phyloP scores from a whole-genome alignment of 2,113 vertebrate genomes.

The Calidris pygmaea region DNA sequence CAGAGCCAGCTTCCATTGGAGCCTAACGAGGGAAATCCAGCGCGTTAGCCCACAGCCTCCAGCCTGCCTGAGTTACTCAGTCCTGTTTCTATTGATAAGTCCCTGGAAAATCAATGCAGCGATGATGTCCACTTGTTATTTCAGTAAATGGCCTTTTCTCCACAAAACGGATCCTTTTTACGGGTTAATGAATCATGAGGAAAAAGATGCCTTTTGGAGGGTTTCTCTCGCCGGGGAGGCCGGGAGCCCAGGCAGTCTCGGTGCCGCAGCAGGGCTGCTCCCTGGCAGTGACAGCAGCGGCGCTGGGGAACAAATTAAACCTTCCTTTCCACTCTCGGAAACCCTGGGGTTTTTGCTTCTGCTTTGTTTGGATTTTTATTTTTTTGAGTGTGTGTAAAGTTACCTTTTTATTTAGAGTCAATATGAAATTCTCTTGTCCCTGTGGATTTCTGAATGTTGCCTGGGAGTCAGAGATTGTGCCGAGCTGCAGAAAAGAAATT shows the following conservation, averaged over 20 bases:
- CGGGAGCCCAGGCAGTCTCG: accelerated
- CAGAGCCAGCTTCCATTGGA: accelerated
- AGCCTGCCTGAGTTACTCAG: background rate
- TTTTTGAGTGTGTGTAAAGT: background rate
- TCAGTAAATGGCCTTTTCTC: background rate
- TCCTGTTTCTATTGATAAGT: background rate
- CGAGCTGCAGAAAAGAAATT: background rate
- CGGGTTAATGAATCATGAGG: background rate
- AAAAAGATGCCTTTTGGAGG: background rate
- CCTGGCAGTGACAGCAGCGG: background rate
- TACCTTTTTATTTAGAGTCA: conserved; percentile 11
- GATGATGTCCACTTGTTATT: no score
- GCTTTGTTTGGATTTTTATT: background rate
- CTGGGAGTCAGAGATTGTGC: background rate
- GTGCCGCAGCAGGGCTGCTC: background rate
- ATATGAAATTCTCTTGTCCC: background rate
- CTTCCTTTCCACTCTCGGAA: background rate
- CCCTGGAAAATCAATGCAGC: background rate
- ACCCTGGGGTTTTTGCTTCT: background rate
- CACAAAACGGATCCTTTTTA: background rate
- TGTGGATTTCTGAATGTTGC: background rate
- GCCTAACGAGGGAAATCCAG: background rate
- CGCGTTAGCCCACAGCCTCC: background rate
- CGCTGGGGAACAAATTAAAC: background rate
- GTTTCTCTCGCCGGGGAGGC: background rate